Base-by-base conservation (phyloP, 1,140 invertebrate species). In the Zophobas morio region DNA sequence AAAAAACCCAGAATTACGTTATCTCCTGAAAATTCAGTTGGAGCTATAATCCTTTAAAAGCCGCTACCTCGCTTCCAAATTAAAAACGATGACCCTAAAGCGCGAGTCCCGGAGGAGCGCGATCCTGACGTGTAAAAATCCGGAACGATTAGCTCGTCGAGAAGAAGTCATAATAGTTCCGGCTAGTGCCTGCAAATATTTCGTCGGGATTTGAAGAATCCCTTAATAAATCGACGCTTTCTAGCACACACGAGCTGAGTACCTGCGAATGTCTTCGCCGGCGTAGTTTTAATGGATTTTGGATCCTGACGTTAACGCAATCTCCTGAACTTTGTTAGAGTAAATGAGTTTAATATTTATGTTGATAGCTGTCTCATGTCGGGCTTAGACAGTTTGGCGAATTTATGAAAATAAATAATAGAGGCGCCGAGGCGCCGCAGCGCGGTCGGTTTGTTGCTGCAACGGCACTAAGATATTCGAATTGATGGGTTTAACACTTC, bases 291-390 rank as follows among this genome's bases (percentile, higher is more conserved):
- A 66, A 66, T 66, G 60, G 60, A 66, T 66, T 40, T 66, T n/a
- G 32, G 39, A 66, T 66, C 20, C 33, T 36, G 60, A 66, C 37
- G 60, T 32, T 66, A 42, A 66, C 60, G 60, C 60, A 66, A 47
- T 66, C 60, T 66, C 39, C 36, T 66, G 60, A 66, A 66, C 60
- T 66, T 66, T 66, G 60, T 66, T 66, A 2, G 39, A 6, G 37
- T 33, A 47, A 66, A 66, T 66, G 39, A 66, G 60, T 66, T 66
- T 66, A 66, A 66, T 66, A 66, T 66, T 66, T 66, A 66, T 66
- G 60, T 42, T 66, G 60, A 42, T 66, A 32, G 60, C 37, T 42
- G 37, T 66, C 60, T 66, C 60, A 32, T 66, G 37, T 66, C 60
- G 60, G 2, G 60, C 37, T 66, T 66, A 66, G 53, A 54, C 53